phyloP scores from a whole-genome alignment of 2,113 vertebrate species.

The Oostethus manadensis region DNA sequence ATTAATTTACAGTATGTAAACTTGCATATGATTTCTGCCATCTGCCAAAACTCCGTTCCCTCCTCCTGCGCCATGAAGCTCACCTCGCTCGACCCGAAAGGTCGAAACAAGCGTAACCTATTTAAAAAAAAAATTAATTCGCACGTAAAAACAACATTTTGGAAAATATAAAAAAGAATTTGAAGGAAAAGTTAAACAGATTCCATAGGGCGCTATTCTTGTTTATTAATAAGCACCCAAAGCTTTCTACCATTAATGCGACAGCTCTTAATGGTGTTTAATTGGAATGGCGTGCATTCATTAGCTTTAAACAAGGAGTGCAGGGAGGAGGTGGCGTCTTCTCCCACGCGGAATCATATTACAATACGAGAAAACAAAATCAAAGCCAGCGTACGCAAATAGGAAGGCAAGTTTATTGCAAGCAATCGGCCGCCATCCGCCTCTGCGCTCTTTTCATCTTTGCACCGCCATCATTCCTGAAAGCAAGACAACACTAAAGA shows the following conservation, averaged over 20 bases:
- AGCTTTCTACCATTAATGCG: conserved; percentile 25
- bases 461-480: conserved; percentile 42
- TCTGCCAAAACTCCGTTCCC: too few relatives aligned
- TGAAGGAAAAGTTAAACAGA: too few relatives aligned
- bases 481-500: conserved; percentile 48
- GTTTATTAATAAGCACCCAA: conserved; percentile 28
- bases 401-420: conserved; percentile 34
- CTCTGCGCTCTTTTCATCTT: conserved; percentile 26
- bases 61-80: too few relatives aligned
- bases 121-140: too few relatives aligned
- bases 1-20: too few relatives aligned
- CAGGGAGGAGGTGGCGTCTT: background rate
- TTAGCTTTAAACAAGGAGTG: conserved; percentile 18
- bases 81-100: too few relatives aligned
- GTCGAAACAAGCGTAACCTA: too few relatives aligned
- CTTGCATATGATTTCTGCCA: too few relatives aligned
- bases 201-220: too few relatives aligned
- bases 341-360: conserved; percentile 10
- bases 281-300: conserved; percentile 33
- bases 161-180: too few relatives aligned
- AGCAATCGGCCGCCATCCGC: too few relatives aligned
- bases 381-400: conserved; percentile 37
- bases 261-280: conserved; percentile 38
- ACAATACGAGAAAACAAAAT: conserved; percentile 37
- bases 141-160: too few relatives aligned